These are phyloP conservation scores for Staurois parvus DNA, from an alignment of 2,797 vertebrate species.

Conservation along the genomic window DNA sequence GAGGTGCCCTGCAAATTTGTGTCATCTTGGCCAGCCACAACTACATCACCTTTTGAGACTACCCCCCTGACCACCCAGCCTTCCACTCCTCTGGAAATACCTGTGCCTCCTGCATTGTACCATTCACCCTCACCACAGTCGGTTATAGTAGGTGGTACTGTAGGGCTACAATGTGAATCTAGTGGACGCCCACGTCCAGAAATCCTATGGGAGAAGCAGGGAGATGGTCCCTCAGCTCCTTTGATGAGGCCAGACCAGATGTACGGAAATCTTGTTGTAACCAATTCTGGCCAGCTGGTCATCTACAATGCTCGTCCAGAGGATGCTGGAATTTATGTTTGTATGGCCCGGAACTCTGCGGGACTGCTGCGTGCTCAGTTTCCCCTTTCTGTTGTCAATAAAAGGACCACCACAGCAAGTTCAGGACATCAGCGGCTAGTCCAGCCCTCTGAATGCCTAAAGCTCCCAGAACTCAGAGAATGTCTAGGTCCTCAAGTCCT, in stretches of 20 bases:
- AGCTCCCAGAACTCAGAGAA: conserved; percentile 76
- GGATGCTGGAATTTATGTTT: conserved; percentile 94
- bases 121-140: conserved; percentile 90
- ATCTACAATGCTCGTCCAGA: conserved; percentile 91
- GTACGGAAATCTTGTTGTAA: conserved; percentile 96
- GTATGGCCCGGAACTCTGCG: conserved; percentile 85
- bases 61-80: conserved; percentile 82
- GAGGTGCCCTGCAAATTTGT: conserved; percentile 91
- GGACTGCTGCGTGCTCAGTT: conserved; percentile 91
- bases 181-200: conserved; percentile 87
- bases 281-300: conserved; percentile 95
- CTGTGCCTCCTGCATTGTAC: conserved; percentile 84
- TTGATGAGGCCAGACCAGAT: conserved; percentile 96
- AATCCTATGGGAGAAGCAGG: conserved; percentile 96
- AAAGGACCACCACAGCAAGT: conserved; percentile 76
- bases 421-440: conserved; percentile 70
- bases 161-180: conserved; percentile 93
- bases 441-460: conserved; percentile 82
- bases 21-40: conserved; percentile 86
- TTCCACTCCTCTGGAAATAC: conserved; percentile 76
- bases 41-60: conserved; percentile 84
- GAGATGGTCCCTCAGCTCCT: conserved; percentile 82
- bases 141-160: conserved; percentile 86
- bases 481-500: conserved; percentile 79
- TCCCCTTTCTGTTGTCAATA: conserved; percentile 86